Percentiles rank a stretch among this genome's conserved stretches.
phyloP scores from a whole-genome alignment of 2,113 vertebrate species.

The Craseonycteris thonglongyai region DNA sequence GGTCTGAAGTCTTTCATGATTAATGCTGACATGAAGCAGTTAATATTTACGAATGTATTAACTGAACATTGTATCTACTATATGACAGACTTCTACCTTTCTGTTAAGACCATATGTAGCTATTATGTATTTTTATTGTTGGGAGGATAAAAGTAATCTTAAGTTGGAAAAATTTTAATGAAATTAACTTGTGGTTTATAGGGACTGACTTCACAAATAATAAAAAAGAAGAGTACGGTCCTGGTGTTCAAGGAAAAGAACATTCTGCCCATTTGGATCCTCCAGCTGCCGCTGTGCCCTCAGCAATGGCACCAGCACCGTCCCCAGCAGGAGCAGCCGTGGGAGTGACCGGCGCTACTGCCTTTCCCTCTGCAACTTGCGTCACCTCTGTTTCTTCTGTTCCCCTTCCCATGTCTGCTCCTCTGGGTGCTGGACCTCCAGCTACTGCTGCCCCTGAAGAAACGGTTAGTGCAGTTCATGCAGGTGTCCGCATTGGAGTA shows the following conservation, averaged over 20 bases:
- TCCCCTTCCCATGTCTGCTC: not conserved
- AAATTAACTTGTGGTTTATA: slow-evolving; percentile 6
- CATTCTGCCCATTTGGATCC: slow-evolving; percentile 77
- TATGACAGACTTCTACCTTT: not conserved
- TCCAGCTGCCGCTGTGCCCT: not conserved
- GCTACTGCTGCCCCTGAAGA: not conserved
- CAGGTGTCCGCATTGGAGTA: rapidly evolving
- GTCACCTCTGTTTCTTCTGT: not conserved
- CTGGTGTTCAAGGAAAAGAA: slow-evolving; percentile 71
- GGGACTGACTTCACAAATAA: slow-evolving; percentile 74
- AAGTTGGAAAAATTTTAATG: not conserved
- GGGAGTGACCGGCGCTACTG: slow-evolving; percentile 56
- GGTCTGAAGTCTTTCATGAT: not conserved
- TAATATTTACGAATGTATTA: not conserved
- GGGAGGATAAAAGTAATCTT: not conserved
- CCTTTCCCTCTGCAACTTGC: not conserved
- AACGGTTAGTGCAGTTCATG: slow-evolving; percentile 23
- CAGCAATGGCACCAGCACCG: not conserved
- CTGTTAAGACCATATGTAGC: not conserved
- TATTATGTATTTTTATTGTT: not conserved
- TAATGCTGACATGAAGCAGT: not conserved
- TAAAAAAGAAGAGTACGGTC: slow-evolving; percentile 78
- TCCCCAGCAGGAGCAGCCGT: slow-evolving; percentile 44
- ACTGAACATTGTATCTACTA: not conserved
- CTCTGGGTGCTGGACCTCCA: rapidly evolving